Conservation (phyloP, 2,113 vertebrate genomes). For the Melanocharis versteri region DNA sequence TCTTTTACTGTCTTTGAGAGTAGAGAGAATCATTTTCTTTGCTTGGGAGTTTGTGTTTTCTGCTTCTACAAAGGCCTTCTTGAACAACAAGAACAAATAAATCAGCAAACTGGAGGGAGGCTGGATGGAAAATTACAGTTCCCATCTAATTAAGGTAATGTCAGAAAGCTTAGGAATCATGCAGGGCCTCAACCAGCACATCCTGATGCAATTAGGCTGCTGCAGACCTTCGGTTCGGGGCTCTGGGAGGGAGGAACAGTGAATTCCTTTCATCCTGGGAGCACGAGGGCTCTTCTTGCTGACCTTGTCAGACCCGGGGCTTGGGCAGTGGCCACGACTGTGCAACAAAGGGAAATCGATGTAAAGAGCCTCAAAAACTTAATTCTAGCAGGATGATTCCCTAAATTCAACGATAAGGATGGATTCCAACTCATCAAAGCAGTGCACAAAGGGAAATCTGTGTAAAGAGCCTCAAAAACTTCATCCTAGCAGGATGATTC, state of each 20-base stretch:
- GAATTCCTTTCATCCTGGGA: not conserved
- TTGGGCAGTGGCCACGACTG: not conserved
- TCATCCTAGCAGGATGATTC: not conserved
- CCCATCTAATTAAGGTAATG: conserved; percentile 52
- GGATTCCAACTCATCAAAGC: not conserved
- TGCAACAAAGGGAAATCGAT: not conserved
- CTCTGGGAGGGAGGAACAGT: not conserved
- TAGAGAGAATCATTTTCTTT: not conserved
- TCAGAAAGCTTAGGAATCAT: conserved; percentile 13
- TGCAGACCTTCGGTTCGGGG: not conserved
- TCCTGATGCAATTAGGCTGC: conserved; percentile 48
- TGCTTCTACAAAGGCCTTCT: not conserved
- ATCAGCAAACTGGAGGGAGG: not conserved
- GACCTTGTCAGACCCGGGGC: not conserved
- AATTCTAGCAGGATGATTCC: not conserved
- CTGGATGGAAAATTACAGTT: conserved; percentile 20
- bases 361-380: not conserved
- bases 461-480: not conserved
- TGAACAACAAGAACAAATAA: not conserved
- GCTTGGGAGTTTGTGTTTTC: not conserved
- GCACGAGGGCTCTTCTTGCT: not conserved
- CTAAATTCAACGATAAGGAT: not conserved
- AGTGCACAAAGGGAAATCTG: not conserved
- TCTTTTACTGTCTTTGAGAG: not conserved
- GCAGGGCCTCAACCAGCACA: not conserved